These are phyloP conservation scores for Linnaemya tessellans DNA, from an alignment of 2,888 invertebrate species.

Conservation along the genomic window DNA sequence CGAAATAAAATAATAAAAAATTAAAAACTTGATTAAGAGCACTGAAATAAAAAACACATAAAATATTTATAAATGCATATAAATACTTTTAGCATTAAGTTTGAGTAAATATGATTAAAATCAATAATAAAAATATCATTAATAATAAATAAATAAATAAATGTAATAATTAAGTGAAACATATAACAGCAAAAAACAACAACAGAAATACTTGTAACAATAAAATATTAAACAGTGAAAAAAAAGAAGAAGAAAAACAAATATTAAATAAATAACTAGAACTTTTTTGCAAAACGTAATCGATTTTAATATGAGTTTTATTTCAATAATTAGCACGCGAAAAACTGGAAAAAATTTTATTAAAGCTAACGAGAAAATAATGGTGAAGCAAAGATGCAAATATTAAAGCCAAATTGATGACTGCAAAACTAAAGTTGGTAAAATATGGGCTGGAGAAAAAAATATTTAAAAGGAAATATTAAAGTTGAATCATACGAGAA, in stretches of 20 bases:
- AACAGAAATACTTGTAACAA: constrained; percentile 38
- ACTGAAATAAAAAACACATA: not conserved
- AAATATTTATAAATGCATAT: not conserved
- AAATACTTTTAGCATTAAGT: constrained; percentile 32
- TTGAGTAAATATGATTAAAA: constrained; percentile 19
- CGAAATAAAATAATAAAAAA: constrained; percentile 11
- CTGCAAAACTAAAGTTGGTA: too few species aligned
- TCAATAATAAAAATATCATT: not conserved
- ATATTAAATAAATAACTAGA: constrained; percentile 29
- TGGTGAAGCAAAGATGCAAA: too few species aligned
- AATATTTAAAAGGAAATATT: too few species aligned
- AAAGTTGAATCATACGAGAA: too few species aligned
- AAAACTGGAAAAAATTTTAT: too few species aligned
- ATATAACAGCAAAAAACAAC: constrained; percentile 1
- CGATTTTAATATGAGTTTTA: constrained; percentile 20
- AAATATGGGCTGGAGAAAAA: too few species aligned
- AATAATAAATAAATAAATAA: constrained; percentile 22
- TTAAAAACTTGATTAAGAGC: not conserved
- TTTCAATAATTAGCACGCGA: not conserved
- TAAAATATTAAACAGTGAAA: not conserved
- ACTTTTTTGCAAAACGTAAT: constrained; percentile 53
- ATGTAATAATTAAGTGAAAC: constrained; percentile 34
- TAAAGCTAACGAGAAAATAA: too few species aligned
- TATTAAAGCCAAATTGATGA: too few species aligned
- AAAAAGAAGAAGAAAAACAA: constrained; percentile 19